A percentile compares a stretch with the other conserved stretches of the same genome.
phyloP scores from a whole-genome alignment of 2,113 vertebrate species.

The Cinclus mexicanus region DNA sequence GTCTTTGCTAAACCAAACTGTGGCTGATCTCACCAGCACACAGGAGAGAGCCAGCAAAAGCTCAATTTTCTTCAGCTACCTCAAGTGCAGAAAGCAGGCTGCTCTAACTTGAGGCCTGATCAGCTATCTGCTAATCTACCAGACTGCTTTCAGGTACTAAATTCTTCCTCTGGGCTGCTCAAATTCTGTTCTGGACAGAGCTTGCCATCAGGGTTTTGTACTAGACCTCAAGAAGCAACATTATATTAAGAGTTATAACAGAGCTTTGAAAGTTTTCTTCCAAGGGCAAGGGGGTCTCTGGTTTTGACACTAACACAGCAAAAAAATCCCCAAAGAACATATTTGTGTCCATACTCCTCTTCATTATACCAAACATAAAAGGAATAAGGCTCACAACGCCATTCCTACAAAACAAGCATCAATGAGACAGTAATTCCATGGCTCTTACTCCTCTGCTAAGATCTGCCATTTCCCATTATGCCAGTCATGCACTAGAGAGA shows the following conservation, averaged over 20 bases:
- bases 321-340: not conserved
- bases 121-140: not conserved
- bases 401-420: not conserved
- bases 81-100: not conserved
- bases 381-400: not conserved
- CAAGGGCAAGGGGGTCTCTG: not conserved
- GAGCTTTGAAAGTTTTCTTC: not conserved
- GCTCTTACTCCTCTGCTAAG: not conserved
- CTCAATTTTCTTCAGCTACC: not conserved
- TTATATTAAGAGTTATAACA: not conserved
- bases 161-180: not conserved
- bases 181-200: not conserved
- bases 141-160: not conserved
- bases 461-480: not conserved
- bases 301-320: not conserved
- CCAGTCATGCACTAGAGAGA: not conserved
- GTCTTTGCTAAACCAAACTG: not conserved
- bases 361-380: not conserved
- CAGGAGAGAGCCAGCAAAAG: not conserved
- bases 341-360: not conserved
- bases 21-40: not conserved
- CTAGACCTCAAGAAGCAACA: not conserved
- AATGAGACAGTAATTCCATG: not conserved
- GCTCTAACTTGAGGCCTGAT: not conserved
- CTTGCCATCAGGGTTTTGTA: not conserved